These are phyloP conservation scores for Labeo catla DNA, from an alignment of 2,113 vertebrate species.

Conservation along the genomic window DNA sequence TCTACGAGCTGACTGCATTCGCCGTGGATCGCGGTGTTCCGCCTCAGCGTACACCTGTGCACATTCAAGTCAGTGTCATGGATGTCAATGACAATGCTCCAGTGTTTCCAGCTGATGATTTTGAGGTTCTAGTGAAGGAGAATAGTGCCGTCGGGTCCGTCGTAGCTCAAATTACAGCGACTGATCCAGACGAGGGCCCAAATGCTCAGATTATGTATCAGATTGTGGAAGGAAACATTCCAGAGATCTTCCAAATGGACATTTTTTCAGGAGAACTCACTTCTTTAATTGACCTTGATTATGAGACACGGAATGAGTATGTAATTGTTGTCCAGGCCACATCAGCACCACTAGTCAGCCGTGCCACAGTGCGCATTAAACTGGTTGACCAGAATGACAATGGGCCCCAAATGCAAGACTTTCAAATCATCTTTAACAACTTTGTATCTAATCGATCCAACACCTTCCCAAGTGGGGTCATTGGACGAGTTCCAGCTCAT, in stretches of 20 bases:
- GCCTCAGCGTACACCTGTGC: constrained; percentile 89
- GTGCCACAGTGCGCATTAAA: constrained; percentile 90
- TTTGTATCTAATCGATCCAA: constrained; percentile 97
- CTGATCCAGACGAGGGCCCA: constrained; percentile 92
- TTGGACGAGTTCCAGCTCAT: constrained; percentile 92
- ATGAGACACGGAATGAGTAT: constrained; percentile 89
- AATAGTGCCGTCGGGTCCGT: constrained; percentile 96
- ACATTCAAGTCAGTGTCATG: constrained; percentile 91
- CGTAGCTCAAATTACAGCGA: constrained; percentile 93
- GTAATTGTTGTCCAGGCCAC: constrained; percentile 98
- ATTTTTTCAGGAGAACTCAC: constrained; percentile 98
- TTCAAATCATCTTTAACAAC: constrained; percentile 99
- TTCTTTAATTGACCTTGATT: constrained; percentile 95
- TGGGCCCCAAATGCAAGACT: constrained; percentile 89
- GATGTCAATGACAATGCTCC: constrained; percentile 98
- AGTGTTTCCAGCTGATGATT: constrained; percentile 93
- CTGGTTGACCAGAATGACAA: constrained; percentile 98
- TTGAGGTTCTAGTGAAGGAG: constrained; percentile 94
- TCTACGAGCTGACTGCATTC: constrained; percentile 94
- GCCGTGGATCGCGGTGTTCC: constrained; percentile 95
- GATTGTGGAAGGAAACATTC: constrained; percentile 98
- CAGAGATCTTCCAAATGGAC: constrained; percentile 98
- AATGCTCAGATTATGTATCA: constrained; percentile 99
- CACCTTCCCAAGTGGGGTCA: constrained; percentile 93
- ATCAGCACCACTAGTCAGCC: constrained; percentile 93